A percentile compares a stretch with the other conserved stretches of the same genome.
phyloP scores from a whole-genome alignment of 1,140 invertebrate species.

The Caenorhabditis remanei region DNA sequence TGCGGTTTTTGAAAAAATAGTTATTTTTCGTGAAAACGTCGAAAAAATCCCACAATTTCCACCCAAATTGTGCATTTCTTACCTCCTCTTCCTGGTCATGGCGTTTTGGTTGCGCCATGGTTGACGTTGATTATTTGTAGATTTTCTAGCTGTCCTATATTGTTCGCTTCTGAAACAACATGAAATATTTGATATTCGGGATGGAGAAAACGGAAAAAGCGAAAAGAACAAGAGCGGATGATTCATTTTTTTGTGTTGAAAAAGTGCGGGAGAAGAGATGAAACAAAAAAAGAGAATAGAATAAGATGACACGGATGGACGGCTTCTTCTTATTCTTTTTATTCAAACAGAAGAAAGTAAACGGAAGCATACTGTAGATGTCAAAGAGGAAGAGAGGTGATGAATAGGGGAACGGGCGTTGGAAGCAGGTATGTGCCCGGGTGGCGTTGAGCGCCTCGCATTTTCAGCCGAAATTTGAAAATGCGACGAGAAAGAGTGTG shows the following conservation, averaged over 20 bases:
- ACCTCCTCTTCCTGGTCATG: constrained; percentile 40
- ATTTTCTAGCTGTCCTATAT: constrained; percentile 37
- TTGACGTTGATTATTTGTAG: constrained; percentile 19
- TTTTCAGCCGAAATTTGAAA: too few relatives aligned
- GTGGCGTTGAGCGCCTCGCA: too few relatives aligned
- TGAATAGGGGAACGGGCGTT: too few relatives aligned
- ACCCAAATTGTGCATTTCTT: background rate
- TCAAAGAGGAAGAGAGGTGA: background rate
- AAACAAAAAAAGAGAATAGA: background rate
- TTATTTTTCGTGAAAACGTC: too few relatives aligned
- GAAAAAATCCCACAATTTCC: too few relatives aligned
- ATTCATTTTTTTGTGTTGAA: constrained; percentile 7
- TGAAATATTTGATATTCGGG: background rate
- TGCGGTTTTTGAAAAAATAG: too few relatives aligned
- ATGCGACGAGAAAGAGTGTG: too few relatives aligned
- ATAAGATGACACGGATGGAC: constrained; percentile 33
- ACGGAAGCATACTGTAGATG: background rate
- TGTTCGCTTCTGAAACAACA: constrained; percentile 36
- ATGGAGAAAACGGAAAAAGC: background rate
- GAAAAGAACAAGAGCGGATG: background rate
- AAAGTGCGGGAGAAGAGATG: background rate
- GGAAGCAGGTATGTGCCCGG: too few relatives aligned
- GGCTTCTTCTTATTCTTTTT: background rate
- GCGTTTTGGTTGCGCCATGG: constrained; percentile 47
- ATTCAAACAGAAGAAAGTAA: background rate